Base-by-base conservation (phyloP, 2,113 vertebrate genomes). In the Columba janthina region DNA sequence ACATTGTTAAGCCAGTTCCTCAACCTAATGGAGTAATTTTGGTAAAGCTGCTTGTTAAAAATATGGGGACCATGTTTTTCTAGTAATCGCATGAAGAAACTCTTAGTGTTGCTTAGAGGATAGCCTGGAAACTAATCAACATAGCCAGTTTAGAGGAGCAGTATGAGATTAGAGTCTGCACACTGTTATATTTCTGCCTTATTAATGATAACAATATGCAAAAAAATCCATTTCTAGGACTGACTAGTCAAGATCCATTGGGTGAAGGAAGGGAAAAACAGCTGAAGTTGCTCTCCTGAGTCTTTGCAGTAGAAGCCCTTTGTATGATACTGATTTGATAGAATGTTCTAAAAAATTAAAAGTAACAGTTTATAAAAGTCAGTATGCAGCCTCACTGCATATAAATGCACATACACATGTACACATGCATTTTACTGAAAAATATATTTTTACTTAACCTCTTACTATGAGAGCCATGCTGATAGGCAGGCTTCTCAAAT, bases 401-500 rank as follows among this genome's bases (percentile, higher is more conserved):
- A 78, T 69, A 77, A 83, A 90, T 60, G 48, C 60, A 84, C 40
- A 54, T 24, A 12, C 16, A 50, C 48, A n/a, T 8, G 22, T 56
- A 70, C 65, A 75, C 8, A 44, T 6, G 24, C 25, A 15, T 74
- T 69, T 73, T 88, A 81, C 11, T 66, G 74, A 79, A 89, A 92
- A 12, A 58, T 42, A 29, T 1, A 61, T 87, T 94, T 92, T 89
- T 76, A 74, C 67, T 85, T 73, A 75, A 82, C 61, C 61, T 95
- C 40, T 95, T 70, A 85, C 62, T 53, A 71, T 15, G 62, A 95
- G 46, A 79, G 71, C 82, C 67, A 77, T 61, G 66, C 70, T 92
- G 84, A 74, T 87, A 91, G 84, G 62, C 57, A 82, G 77, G 82
- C 74, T 82, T 94, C 91, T 93, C 90, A 93, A 96, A 87, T 72